These are phyloP conservation scores for Agelaius phoeniceus DNA, from an alignment of 2,113 vertebrate species.

Conservation along the genomic window DNA sequence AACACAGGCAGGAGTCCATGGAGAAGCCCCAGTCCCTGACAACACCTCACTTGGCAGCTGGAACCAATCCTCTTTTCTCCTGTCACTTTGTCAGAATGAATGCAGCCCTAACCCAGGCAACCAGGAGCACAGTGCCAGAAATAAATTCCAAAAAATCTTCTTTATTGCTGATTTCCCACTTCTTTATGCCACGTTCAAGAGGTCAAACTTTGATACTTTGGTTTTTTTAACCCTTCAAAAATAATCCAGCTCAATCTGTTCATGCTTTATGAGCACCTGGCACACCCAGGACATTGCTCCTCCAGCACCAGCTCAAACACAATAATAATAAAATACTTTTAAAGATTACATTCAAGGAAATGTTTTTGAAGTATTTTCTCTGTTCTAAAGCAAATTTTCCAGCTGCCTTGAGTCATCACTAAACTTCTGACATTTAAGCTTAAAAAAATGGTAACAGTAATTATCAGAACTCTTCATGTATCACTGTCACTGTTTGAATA, in stretches of 20 bases:
- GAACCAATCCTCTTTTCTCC: background rate
- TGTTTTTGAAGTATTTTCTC: background rate
- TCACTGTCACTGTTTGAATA: background rate
- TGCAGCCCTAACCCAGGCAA: background rate
- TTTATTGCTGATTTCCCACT: background rate
- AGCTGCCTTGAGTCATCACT: background rate
- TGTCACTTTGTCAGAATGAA: background rate
- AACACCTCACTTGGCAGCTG: background rate
- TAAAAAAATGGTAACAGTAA: background rate
- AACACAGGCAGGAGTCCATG: background rate
- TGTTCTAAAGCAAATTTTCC: background rate
- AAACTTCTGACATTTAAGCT: background rate
- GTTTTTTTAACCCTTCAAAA: background rate
- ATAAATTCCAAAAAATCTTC: background rate
- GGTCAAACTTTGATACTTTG: background rate
- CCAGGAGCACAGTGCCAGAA: rapidly evolving
- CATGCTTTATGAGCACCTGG: rapidly evolving
- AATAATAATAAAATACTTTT: background rate
- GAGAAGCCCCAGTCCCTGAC: background rate
- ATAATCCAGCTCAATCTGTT: background rate
- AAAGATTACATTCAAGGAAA: background rate
- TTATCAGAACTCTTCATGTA: background rate
- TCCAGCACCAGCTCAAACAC: background rate
- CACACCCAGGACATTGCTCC: background rate
- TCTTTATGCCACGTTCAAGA: background rate